These are phyloP conservation scores for Planiliza haematocheilus DNA, from an alignment of 2,113 vertebrate species.

Conservation along the genomic window DNA sequence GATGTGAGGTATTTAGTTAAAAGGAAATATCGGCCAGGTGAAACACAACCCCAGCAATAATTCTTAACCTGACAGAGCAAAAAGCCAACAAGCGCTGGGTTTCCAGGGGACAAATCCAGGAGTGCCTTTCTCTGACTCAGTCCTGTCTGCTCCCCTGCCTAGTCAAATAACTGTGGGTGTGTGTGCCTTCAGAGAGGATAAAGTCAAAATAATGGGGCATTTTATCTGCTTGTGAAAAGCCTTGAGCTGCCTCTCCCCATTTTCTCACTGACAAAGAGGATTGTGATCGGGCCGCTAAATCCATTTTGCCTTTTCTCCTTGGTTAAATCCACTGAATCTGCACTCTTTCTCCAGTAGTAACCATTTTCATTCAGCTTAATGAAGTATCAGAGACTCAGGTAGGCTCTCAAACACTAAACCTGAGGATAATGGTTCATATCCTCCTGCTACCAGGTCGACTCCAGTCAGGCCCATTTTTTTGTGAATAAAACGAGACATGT, in stretches of 20 bases:
- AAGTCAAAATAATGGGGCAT: slow-evolving; percentile 51
- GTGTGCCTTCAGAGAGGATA: slow-evolving; percentile 32
- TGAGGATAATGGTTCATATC: slow-evolving; percentile 42
- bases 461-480: slow-evolving; percentile 17
- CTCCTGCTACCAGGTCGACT: not conserved
- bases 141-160: slow-evolving; percentile 12
- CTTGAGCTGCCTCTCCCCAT: slow-evolving; percentile 24
- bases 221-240: slow-evolving; percentile 36
- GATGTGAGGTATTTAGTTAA: no score
- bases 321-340: not conserved
- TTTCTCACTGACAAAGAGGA: slow-evolving; percentile 37
- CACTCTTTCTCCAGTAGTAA: not conserved
- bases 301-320: slow-evolving; percentile 24
- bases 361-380: slow-evolving; percentile 38
- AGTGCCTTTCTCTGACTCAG: not conserved
- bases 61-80: not conserved
- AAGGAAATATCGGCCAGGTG: no score
- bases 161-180: slow-evolving; percentile 24
- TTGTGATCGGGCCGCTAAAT: slow-evolving; percentile 39
- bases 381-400: slow-evolving; percentile 44
- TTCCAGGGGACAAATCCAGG: not conserved
- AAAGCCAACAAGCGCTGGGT: not conserved
- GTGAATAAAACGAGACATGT: slow-evolving; percentile 56
- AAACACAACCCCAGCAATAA: not conserved
- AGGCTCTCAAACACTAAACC: slow-evolving; percentile 42